phyloP scores from a whole-genome alignment of 2,113 vertebrate genomes.

The Oxygymnocypris stewartii region DNA sequence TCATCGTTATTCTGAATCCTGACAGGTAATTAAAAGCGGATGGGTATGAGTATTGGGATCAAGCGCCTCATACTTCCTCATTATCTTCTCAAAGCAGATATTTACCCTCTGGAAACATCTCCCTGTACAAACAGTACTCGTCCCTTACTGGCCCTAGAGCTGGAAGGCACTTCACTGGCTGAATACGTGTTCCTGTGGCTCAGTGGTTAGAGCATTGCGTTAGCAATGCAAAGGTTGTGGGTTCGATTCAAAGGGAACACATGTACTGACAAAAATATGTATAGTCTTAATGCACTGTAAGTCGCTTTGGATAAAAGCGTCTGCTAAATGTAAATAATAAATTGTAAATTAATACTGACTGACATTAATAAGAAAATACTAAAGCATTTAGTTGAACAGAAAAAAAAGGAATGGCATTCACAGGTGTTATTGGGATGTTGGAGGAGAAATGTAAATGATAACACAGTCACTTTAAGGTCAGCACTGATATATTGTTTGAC shows the following conservation, averaged over 20 bases:
- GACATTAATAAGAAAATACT: not conserved
- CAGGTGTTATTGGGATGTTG: not conserved
- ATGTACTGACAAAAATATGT: too few species aligned
- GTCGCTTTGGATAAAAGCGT: too few species aligned
- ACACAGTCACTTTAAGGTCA: not conserved
- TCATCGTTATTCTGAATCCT: conserved; percentile 55
- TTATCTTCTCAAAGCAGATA: conserved; percentile 65
- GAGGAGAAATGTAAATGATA: conserved; percentile 11
- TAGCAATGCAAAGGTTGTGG: too few species aligned
- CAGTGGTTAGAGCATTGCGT: too few species aligned
- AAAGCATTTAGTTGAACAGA: not conserved
- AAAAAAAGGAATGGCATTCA: not conserved
- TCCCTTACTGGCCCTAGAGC: conserved; percentile 14
- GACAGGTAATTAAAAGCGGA: conserved; percentile 65
- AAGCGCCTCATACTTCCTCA: conserved; percentile 64
- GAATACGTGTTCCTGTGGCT: too few species aligned
- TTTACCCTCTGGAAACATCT: conserved; percentile 59
- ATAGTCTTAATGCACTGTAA: too few species aligned
- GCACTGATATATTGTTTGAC: not conserved
- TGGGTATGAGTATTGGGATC: conserved; percentile 54
- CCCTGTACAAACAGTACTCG: conserved; percentile 43
- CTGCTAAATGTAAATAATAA: too few species aligned
- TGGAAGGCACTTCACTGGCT: not conserved
- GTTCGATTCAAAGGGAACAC: too few species aligned
- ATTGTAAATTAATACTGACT: not conserved